These are phyloP conservation scores for Merluccius polli DNA, from an alignment of 2,797 vertebrate species.

Conservation along the genomic window DNA sequence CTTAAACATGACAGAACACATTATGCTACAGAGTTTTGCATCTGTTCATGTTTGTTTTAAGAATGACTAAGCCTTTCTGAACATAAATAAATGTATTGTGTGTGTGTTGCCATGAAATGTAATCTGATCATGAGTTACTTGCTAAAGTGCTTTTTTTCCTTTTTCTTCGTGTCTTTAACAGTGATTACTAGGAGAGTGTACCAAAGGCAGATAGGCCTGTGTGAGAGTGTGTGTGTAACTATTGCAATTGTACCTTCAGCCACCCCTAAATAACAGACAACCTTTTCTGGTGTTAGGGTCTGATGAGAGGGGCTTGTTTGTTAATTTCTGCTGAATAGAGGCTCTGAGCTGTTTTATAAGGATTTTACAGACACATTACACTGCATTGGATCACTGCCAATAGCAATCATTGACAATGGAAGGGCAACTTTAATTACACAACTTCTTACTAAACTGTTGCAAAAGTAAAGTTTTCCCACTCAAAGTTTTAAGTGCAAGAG, in stretches of 20 bases:
- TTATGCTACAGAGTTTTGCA: not conserved
- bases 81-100: not conserved
- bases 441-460: conserved; percentile 30
- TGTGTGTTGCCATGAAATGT: not conserved
- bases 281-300: not conserved
- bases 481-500: conserved; percentile 35
- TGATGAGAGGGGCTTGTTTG: not conserved
- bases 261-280: not conserved
- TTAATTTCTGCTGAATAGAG: not conserved
- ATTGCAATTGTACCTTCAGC: not conserved
- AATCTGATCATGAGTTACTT: not conserved
- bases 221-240: not conserved
- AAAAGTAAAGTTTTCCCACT: conserved; percentile 27
- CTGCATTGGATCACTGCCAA: not conserved
- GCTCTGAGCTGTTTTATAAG: not conserved
- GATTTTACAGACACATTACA: not conserved
- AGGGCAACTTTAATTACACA: not conserved
- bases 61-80: not conserved
- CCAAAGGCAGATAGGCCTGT: not conserved
- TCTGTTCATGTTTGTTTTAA: not conserved
- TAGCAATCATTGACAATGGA: not conserved
- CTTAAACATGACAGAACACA: not conserved
- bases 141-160: not conserved
- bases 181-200: not conserved
- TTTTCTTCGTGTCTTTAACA: not conserved